Evolutionary conservation across 1,140 invertebrate species (phyloP).

Genomic region (Elymnias hypermnestra): DNA sequence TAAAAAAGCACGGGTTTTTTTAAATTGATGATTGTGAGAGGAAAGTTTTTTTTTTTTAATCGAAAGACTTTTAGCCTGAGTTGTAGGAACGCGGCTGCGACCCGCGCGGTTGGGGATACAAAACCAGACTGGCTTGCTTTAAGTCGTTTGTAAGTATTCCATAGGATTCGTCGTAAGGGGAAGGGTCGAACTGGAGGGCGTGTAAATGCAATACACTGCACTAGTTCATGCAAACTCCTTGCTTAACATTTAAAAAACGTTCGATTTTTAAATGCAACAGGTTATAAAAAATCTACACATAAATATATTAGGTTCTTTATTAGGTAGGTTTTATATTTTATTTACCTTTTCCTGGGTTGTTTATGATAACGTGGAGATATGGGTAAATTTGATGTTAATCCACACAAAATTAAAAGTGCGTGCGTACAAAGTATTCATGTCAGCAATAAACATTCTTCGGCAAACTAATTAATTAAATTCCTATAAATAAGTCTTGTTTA

Average conservation of each 20-base stretch:
- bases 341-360: no score
- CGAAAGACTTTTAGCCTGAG: slow-evolving; percentile 47
- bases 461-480: no score
- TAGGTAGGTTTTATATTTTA: no score
- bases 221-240: slow-evolving; percentile 59
- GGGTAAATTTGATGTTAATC: no score
- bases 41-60: slow-evolving; percentile 39
- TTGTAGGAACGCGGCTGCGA: slow-evolving; percentile 46
- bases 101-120: slow-evolving; percentile 60
- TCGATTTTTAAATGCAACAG: slow-evolving; percentile 2
- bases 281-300: no score
- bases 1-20: slow-evolving; percentile 31
- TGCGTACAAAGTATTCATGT: no score
- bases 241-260: slow-evolving; percentile 8
- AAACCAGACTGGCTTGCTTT: slow-evolving; percentile 71
- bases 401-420: no score
- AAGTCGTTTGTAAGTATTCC: slow-evolving; percentile 72
- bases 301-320: no score
- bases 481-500: no score
- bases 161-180: slow-evolving; percentile 70
- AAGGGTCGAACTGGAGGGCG: slow-evolving; percentile 69
- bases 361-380: no score
- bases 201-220: slow-evolving; percentile 63
- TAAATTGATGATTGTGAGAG: slow-evolving; percentile 34
- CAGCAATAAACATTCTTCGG: no score